phyloP scores from a whole-genome alignment of 2,888 invertebrate species.

The Dryobota labecula region DNA sequence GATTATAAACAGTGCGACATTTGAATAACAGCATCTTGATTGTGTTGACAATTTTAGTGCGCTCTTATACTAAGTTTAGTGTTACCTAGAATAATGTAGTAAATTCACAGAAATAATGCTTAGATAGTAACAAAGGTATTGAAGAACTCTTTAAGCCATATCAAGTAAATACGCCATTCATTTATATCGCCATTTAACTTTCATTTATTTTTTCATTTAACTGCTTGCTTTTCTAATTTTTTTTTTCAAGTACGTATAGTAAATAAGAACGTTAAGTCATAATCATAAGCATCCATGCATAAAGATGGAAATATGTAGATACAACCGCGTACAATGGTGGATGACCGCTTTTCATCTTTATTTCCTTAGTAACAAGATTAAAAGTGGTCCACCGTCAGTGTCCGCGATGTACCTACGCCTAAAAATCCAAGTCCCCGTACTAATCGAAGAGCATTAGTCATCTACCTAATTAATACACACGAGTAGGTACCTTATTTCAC shows the following conservation, averaged over 20 bases:
- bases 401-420: background rate
- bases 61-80: slow-evolving; percentile 9
- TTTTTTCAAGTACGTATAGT: no score
- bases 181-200: no score
- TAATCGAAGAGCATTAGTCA: background rate
- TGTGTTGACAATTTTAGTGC: slow-evolving; percentile 44
- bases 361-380: background rate
- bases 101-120: background rate
- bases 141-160: no score
- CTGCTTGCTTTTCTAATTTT: no score
- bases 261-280: background rate
- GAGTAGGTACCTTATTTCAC: background rate
- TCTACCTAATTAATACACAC: background rate
- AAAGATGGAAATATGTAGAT: no score
- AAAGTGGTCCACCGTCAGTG: background rate
- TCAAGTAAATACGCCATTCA: no score
- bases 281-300: no score
- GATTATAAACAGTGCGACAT: slow-evolving; percentile 45
- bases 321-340: background rate
- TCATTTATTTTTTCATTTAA: no score
- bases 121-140: background rate
- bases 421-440: background rate
- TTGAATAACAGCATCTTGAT: slow-evolving; percentile 49
- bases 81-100: background rate
- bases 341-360: background rate